Percentiles rank a stretch among this genome's conserved stretches.
These are phyloP conservation scores for Rotaria magnacalcarata DNA, from an alignment of 2,888 invertebrate genomes.

Conservation along the genomic window DNA sequence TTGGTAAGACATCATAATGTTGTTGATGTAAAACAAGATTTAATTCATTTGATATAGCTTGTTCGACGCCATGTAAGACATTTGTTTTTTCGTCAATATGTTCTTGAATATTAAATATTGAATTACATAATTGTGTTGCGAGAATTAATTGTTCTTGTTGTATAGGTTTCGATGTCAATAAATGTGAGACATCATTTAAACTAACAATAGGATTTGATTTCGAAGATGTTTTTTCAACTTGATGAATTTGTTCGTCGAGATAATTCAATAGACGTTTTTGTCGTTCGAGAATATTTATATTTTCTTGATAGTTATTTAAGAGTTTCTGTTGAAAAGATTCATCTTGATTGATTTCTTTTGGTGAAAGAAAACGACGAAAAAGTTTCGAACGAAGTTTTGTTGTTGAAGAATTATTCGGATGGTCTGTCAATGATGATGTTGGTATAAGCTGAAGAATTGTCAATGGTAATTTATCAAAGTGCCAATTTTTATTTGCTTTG, in stretches of 20 bases:
- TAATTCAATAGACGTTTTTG: slow-evolving; percentile 8
- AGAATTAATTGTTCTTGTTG: neutral
- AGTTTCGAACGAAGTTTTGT: slow-evolving; percentile 3
- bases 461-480: slow-evolving; percentile 25
- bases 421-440: neutral
- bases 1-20: slow-evolving; percentile 10
- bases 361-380: neutral
- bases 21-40: slow-evolving; percentile 27
- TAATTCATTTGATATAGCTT: slow-evolving; percentile 34
- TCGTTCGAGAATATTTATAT: neutral
- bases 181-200: neutral
- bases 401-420: neutral
- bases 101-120: slow-evolving; percentile 6
- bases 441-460: neutral
- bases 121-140: slow-evolving; percentile 27
- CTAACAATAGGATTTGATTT: neutral
- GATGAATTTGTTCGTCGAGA: slow-evolving; percentile 30
- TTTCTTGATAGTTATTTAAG: neutral
- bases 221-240: neutral
- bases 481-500: slow-evolving; percentile 8
- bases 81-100: neutral
- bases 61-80: neutral
- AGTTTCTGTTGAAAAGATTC: neutral
- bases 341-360: neutral
- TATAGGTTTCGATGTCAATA: neutral